Evolutionary conservation across 2,113 vertebrate species (phyloP), one percentile per base, ranked within the genome.

Genomic region (Platanista minor): DNA sequence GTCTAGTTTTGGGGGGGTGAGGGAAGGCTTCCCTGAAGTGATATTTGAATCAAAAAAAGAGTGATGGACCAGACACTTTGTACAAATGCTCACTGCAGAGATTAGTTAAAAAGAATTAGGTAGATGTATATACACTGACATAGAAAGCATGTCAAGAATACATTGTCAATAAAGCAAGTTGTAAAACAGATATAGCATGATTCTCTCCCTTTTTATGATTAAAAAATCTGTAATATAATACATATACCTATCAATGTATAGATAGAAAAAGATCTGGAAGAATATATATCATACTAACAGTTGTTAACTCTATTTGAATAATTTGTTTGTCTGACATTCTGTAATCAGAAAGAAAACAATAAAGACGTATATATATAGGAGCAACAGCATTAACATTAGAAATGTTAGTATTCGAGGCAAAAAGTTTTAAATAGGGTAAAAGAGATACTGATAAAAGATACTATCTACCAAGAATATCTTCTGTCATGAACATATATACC

Each of bases 241-340:
- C 6, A 87, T 46, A 57, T 85, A 39, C 78, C 29, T 80, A 39
- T 85, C 69, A 91, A 74, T 62, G 29, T 54, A 94, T 54, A 92
- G 9, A 66, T 18, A 85, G 27, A 84, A 87, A 88, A 94, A 72
- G 13, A 74, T 74, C 29, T 92, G 36, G 27, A 91, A 61, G 41
- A 85, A 41, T 84, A 84, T 77, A 78, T 20, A 61, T n/a, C 29
- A 92, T 81, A 41, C 46, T 64, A 87, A 84, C 25, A 84, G 64
- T 91, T 95, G 64, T 84, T 90, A 81, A 94, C 20, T 89, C 41
- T 86, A 71, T 75, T 90, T 75, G 49, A 94, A 94, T 94, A 92
- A 86, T 82, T 74, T 89, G 33, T 57, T 67, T 89, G 33, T 57
- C 43, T 94, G 72, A 57, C 49, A 88, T 94, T 90, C 31, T 97